phyloP scores from a whole-genome alignment of 1,140 invertebrate species.

The Centruroides sculpturatus region DNA sequence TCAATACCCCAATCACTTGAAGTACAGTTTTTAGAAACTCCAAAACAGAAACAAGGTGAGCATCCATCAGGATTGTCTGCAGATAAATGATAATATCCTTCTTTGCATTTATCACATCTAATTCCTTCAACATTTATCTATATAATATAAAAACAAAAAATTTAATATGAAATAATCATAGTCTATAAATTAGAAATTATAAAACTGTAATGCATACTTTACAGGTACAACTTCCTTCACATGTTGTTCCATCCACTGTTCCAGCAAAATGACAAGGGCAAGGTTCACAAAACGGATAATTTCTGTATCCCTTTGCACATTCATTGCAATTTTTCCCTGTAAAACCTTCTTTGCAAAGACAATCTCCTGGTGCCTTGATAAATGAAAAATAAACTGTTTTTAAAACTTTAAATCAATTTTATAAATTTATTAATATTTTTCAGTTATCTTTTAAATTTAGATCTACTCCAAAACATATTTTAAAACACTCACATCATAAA shows the following conservation, averaged over 20 bases:
- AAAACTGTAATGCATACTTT: constrained; percentile 41
- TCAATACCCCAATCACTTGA: constrained; percentile 29
- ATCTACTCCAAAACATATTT: not conserved
- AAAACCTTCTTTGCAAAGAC: constrained; percentile 68
- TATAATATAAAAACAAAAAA: not conserved
- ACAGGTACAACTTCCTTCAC: constrained; percentile 67
- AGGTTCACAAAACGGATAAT: constrained; percentile 59
- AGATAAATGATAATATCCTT: constrained; percentile 63
- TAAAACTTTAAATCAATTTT: too few species aligned
- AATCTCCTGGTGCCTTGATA: constrained; percentile 43
- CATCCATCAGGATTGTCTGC: constrained; percentile 66
- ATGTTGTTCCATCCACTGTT: constrained; percentile 42
- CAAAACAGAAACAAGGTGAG: constrained; percentile 80
- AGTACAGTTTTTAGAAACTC: constrained; percentile 54
- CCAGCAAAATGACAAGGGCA: constrained; percentile 72
- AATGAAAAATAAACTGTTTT: too few species aligned
- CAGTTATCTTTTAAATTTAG: too few species aligned
- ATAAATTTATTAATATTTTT: too few species aligned
- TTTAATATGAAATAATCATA: not conserved
- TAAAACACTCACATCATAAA: not conserved
- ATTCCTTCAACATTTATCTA: constrained; percentile 54
- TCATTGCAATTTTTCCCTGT: constrained; percentile 62
- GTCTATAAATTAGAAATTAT: not conserved
- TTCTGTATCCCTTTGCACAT: constrained; percentile 64
- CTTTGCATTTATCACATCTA: constrained; percentile 63